phyloP scores from a whole-genome alignment of 2,888 invertebrate species.

The Ennomos quercinarius region DNA sequence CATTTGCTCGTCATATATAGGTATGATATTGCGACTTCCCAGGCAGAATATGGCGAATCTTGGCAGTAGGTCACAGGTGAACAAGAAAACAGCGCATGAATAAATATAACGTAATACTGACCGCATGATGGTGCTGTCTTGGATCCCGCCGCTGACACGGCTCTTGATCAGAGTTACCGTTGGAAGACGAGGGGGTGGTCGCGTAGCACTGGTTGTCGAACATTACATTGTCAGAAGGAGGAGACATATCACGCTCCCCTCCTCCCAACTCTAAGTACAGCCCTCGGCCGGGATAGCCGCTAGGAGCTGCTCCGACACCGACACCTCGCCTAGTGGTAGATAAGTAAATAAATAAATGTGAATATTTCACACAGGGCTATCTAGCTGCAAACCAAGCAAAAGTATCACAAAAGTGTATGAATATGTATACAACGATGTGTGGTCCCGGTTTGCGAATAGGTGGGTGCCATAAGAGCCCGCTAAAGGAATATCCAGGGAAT shows the following conservation, averaged over 20 bases:
- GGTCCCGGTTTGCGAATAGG: too few species aligned
- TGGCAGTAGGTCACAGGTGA: too few species aligned
- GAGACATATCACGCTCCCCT: conserved; percentile 90
- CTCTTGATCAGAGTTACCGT: conserved; percentile 96
- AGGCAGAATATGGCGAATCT: too few species aligned
- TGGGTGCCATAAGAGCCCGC: too few species aligned
- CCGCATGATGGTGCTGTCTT: conserved; percentile 88
- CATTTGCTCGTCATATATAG: too few species aligned
- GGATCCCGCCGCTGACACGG: conserved; percentile 87
- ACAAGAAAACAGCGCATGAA: not conserved
- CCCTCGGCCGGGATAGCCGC: conserved; percentile 89
- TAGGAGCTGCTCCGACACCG: conserved; percentile 77
- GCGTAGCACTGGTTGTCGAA: conserved; percentile 98
- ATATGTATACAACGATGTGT: too few species aligned
- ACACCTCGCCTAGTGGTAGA: conserved; percentile 65
- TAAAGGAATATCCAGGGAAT: too few species aligned
- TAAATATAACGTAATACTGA: conserved; percentile 48
- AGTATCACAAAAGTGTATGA: too few species aligned
- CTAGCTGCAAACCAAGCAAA: too few species aligned
- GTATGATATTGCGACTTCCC: too few species aligned
- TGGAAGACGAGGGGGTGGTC: conserved; percentile 96
- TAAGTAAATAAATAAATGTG: too few species aligned
- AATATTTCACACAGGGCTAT: too few species aligned
- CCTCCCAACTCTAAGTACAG: conserved; percentile 90
- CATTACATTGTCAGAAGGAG: conserved; percentile 96